phyloP scores from a whole-genome alignment of 2,113 vertebrate species.

The Halichoerus grypus region DNA sequence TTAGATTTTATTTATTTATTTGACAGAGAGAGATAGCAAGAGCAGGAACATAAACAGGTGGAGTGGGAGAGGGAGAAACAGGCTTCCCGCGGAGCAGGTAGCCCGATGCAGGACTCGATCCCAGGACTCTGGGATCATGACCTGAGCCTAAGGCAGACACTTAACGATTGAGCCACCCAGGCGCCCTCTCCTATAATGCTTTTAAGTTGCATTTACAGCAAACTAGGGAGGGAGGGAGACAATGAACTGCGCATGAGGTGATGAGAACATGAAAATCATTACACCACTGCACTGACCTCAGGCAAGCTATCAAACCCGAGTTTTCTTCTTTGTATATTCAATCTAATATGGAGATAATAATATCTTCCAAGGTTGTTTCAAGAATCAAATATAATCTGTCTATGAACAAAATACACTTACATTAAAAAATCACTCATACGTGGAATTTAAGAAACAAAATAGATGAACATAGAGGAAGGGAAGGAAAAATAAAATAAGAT shows the following conservation, averaged over 20 bases:
- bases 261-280: background rate
- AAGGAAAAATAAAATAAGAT: too few relatives aligned
- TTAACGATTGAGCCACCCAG: too few relatives aligned
- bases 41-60: too few relatives aligned
- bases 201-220: background rate
- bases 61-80: too few relatives aligned
- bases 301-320: background rate
- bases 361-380: background rate
- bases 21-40: too few relatives aligned
- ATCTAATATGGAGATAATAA: background rate
- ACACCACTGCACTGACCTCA: background rate
- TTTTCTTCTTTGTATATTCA: constrained; percentile 5
- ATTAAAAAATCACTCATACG: background rate
- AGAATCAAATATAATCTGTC: background rate
- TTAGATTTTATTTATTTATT: too few relatives aligned
- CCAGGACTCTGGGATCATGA: too few relatives aligned
- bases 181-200: background rate
- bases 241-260: background rate
- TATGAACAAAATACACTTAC: background rate
- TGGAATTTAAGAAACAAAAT: too few relatives aligned
- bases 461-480: too few relatives aligned
- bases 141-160: too few relatives aligned
- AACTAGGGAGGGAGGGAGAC: background rate
- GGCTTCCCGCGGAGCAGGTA: too few relatives aligned
- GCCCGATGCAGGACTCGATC: too few relatives aligned